Evolutionary conservation across 64 coral and sea anemone species (phyloP).

Genomic region (Montipora cactus): DNA sequence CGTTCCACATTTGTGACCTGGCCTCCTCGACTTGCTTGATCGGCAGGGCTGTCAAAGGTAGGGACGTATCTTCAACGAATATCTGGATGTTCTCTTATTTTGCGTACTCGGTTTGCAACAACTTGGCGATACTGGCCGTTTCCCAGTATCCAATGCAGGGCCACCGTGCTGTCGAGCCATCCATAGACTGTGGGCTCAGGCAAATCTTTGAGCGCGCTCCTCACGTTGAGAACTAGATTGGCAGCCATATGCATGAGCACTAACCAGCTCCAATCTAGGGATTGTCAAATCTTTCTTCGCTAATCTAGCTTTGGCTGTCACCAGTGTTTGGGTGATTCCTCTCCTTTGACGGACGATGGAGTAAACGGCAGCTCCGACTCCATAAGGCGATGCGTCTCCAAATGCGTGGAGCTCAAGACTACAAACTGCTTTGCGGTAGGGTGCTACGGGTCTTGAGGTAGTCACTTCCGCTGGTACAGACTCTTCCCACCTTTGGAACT

Average conservation of each 20-base stretch:
- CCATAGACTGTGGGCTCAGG: neutral
- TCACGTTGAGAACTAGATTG: slow-evolving; percentile 16
- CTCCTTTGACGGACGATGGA: neutral
- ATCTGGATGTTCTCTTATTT: neutral
- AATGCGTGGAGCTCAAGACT: neutral
- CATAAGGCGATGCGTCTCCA: neutral
- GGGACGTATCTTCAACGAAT: slow-evolving; percentile 52
- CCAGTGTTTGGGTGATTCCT: neutral
- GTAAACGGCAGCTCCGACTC: slow-evolving; percentile 10
- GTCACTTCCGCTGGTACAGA: neutral
- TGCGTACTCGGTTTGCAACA: neutral
- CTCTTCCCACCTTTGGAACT: slow-evolving; percentile 16
- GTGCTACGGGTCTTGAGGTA: neutral
- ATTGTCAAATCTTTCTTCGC: neutral
- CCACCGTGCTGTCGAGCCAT: neutral
- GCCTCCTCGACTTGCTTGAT: slow-evolving; percentile 68
- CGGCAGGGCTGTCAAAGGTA: slow-evolving; percentile 64
- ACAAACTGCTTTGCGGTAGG: no score
- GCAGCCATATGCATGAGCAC: neutral
- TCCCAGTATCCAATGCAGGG: slow-evolving; percentile 26
- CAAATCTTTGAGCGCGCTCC: neutral
- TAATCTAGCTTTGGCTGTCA: neutral
- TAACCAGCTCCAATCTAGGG: neutral
- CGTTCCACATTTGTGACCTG: slow-evolving; percentile 9
- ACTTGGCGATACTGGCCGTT: neutral